Percentiles rank a stretch among this genome's conserved stretches.
phyloP scores from a whole-genome alignment of 2,888 invertebrate genomes.

The Cataglyphis albicans region DNA sequence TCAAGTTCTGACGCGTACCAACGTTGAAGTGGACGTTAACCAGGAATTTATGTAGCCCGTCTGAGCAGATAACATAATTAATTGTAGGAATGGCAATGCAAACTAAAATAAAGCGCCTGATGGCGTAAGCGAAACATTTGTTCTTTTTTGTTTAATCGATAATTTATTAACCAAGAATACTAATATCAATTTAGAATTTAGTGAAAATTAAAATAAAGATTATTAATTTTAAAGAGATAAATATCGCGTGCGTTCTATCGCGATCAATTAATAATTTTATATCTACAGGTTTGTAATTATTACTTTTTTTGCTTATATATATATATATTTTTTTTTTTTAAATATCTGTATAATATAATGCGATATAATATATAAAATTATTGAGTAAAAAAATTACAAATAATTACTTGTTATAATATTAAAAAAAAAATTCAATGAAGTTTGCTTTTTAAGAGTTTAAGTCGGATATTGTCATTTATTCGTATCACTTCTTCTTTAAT shows the following conservation, averaged over 20 bases:
- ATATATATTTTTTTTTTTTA: not conserved
- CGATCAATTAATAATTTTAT: not conserved
- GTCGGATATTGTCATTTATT: conserved; percentile 18
- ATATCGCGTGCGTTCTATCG: not conserved
- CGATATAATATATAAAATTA: not conserved
- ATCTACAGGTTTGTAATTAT: not conserved
- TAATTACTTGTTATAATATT: not conserved
- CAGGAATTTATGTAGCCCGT: conserved; percentile 54
- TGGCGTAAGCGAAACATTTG: not conserved
- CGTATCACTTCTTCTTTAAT: conserved; percentile 22
- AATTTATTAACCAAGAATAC: not conserved
- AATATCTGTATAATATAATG: not conserved
- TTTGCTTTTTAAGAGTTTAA: not conserved
- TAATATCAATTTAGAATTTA: not conserved
- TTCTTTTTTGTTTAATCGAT: not conserved
- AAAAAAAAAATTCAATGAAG: not conserved
- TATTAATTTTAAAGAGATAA: not conserved
- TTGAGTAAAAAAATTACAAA: not conserved
- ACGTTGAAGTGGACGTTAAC: conserved; percentile 56
- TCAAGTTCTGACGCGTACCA: conserved; percentile 61
- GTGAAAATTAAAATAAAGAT: not conserved
- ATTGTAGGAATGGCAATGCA: conserved; percentile 34
- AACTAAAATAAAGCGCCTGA: not conserved
- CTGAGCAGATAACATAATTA: conserved; percentile 54
- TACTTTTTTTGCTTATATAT: not conserved